These are phyloP conservation scores for Leucania comma DNA, from an alignment of 2,888 invertebrate genomes.

Conservation along the genomic window DNA sequence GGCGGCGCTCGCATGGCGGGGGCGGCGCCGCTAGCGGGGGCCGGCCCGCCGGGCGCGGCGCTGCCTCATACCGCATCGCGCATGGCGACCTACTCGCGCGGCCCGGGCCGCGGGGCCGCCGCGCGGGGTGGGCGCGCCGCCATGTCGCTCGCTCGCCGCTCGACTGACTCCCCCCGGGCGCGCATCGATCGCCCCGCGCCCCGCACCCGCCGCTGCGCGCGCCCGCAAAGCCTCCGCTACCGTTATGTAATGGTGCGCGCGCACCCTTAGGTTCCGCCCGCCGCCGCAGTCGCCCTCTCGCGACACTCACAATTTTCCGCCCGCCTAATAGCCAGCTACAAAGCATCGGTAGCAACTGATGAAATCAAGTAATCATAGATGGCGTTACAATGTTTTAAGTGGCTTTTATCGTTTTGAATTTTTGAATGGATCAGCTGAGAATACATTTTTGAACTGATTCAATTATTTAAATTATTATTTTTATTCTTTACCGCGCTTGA, in stretches of 20 bases:
- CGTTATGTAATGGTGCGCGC: slow-evolving; percentile 89
- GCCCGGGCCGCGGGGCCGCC: slow-evolving; percentile 91
- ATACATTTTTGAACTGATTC: neutral
- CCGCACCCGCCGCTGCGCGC: slow-evolving; percentile 84
- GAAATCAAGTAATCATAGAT: slow-evolving; percentile 46
- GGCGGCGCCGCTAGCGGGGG: slow-evolving; percentile 91
- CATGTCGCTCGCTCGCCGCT: slow-evolving; percentile 90
- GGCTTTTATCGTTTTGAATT: neutral
- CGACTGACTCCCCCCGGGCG: slow-evolving; percentile 89
- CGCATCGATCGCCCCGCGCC: slow-evolving; percentile 89
- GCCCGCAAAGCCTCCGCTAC: slow-evolving; percentile 77
- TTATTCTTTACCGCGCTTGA: neutral
- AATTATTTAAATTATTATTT: neutral
- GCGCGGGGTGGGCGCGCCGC: slow-evolving; percentile 90
- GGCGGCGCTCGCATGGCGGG: slow-evolving; percentile 93
- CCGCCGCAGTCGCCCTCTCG: slow-evolving; percentile 78
- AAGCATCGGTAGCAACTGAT: slow-evolving; percentile 22
- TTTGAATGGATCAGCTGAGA: neutral
- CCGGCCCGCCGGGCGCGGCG: slow-evolving; percentile 91
- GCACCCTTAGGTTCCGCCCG: slow-evolving; percentile 82
- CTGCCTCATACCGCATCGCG: slow-evolving; percentile 93
- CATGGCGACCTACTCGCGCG: slow-evolving; percentile 91
- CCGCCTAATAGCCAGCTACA: slow-evolving; percentile 53
- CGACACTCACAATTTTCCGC: slow-evolving; percentile 56
- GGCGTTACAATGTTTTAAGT: slow-evolving; percentile 29